Evolutionary conservation across 2,888 invertebrate species (phyloP).

Genomic region (Erynnis tages): DNA sequence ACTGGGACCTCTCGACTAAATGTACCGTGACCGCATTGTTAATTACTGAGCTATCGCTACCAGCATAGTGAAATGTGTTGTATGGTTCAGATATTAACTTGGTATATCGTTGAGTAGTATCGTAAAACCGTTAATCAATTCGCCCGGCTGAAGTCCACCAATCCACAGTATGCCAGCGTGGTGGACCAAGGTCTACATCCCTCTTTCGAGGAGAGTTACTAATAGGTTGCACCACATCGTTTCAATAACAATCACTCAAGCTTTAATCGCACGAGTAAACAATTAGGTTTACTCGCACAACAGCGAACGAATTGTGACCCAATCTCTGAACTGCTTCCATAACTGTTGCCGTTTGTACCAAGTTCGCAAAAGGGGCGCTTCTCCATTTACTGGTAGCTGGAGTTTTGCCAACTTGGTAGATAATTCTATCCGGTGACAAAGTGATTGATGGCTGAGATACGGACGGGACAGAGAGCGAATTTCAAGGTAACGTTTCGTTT

Average conservation of each 20-base stretch:
- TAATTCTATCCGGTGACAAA: not conserved
- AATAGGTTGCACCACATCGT: too few species aligned
- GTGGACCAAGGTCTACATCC: too few species aligned
- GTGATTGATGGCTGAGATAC: not conserved
- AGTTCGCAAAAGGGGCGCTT: constrained; percentile 6
- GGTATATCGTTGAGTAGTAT: too few species aligned
- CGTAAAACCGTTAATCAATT: too few species aligned
- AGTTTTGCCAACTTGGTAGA: constrained; percentile 6
- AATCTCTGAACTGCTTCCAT: constrained; percentile 10
- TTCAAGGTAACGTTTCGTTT: not conserved
- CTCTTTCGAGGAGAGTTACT: too few species aligned
- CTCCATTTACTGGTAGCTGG: not conserved
- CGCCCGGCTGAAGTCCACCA: too few species aligned
- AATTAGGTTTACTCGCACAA: not conserved
- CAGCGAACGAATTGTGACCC: constrained; percentile 27
- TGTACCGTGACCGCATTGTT: too few species aligned
- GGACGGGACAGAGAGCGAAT: not conserved
- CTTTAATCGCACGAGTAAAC: not conserved
- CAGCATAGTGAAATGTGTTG: too few species aligned
- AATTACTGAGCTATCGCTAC: too few species aligned
- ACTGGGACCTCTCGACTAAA: too few species aligned
- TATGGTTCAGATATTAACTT: too few species aligned
- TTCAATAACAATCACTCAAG: not conserved
- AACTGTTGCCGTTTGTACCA: constrained; percentile 22
- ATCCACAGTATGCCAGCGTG: too few species aligned